A percentile compares a stretch with the other conserved stretches of the same genome.
Conservation (phyloP, 2,113 vertebrate genomes). For the Puma concolor region DNA sequence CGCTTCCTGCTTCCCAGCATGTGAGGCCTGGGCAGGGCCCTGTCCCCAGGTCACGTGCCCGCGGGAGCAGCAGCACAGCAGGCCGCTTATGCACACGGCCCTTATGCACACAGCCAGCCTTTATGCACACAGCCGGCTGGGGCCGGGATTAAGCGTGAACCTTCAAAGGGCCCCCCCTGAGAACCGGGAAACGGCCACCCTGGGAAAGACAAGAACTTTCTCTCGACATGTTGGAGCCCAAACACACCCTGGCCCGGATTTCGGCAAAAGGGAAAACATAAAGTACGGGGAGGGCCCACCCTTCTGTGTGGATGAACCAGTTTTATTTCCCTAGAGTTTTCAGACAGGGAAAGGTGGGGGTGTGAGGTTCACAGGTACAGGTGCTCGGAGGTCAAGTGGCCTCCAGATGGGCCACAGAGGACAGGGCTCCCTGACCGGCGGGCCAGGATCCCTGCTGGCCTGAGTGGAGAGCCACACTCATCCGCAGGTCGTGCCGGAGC, state of each 20-base stretch:
- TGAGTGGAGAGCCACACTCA: no score
- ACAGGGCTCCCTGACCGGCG: fast-evolving
- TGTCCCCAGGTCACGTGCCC: fast-evolving
- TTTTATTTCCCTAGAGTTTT: background rate
- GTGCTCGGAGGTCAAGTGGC: background rate
- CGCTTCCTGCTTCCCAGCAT: background rate
- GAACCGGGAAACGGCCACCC: background rate
- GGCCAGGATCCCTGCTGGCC: background rate
- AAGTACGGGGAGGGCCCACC: background rate
- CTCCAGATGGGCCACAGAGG: background rate
- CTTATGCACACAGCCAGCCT: no score
- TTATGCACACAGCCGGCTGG: no score
- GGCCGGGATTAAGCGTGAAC: no score
- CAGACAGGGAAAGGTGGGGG: background rate
- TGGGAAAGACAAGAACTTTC: fast-evolving
- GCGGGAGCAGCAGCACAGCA: background rate
- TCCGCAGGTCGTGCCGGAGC: no score
- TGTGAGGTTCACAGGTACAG: background rate
- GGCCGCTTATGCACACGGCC: background rate
- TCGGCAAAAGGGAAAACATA: background rate
- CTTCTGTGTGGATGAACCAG: background rate
- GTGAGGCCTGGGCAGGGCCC: background rate
- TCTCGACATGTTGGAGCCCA: background rate
- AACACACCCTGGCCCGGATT: background rate
- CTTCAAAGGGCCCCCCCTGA: background rate